Evolutionary conservation across 2,113 vertebrate genomes (phyloP), one percentile per base, ranked within the genome.

Genomic region (Toxostoma redivivum): DNA sequence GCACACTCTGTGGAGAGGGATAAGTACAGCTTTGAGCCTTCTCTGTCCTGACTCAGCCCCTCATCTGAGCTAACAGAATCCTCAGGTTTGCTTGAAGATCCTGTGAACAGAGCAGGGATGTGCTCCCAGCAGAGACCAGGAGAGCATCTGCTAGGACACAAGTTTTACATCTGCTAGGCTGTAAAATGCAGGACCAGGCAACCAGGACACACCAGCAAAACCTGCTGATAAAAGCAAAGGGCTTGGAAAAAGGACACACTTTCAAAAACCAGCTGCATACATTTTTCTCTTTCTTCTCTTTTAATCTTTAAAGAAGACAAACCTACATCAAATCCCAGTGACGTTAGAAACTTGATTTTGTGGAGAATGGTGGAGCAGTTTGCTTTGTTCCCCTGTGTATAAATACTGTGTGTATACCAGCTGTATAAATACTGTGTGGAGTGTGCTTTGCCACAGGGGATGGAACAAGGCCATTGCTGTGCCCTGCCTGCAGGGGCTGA

Each of bases 341-440:
- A 44, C 1, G 3, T 64, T 69, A 56, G 76, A 72, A 67, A 56
- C 20, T 44, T 45, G 48, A 64, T 54, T 80, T 76, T 2, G 19
- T 9, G 28, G 21, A 35, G 58, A 56, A 67, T 8, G n/a, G 14
- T 22, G 27, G 30, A 50, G 33, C 24, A 69, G 33, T 35, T 76
- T 66, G 53, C 76, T 86, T 95, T 94, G 58, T 83, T 91, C 90
- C 33, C 54, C 37, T 69, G 30, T 76, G 16, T 51, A n/a, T 33
- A 82, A 85, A 53, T 16, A 18, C 37, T 15, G 4, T 22, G 48
- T 76, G 38, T 51, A 14, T 73, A 47, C 5, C 70, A 95, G 42
- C 86, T 95, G 60, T 65, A 81, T 47, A 92, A 96, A 90, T 37
- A 88, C 24, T 33, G 51, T 0, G 0, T 54, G 47, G 25, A 33